Percentiles rank a stretch among this genome's conserved stretches.
These are phyloP conservation scores for Thecocarcelia acutangulata DNA, from an alignment of 2,888 invertebrate species.

Conservation along the genomic window DNA sequence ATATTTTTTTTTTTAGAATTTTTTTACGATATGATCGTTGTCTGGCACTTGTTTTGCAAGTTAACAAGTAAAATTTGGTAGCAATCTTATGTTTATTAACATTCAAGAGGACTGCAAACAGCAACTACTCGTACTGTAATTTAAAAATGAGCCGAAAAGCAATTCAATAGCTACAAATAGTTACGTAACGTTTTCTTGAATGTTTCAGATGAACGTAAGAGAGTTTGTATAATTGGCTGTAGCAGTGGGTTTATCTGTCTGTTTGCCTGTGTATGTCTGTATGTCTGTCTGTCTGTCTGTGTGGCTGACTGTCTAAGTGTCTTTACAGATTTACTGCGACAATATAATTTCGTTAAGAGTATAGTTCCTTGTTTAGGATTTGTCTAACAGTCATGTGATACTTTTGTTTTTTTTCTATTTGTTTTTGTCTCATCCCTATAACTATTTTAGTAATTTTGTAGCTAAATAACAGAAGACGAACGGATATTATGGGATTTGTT, in stretches of 20 bases:
- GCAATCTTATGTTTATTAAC: too few species aligned
- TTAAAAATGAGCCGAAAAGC: background rate
- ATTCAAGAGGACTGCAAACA: background rate
- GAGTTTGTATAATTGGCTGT: background rate
- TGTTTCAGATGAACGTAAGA: background rate
- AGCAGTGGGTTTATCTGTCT: background rate
- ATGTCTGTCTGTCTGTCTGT: background rate
- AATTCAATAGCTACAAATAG: background rate
- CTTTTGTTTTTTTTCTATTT: conserved; percentile 27
- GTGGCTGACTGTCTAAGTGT: background rate
- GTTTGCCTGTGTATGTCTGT: too few species aligned
- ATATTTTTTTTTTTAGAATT: background rate
- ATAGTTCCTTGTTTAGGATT: conserved; percentile 30
- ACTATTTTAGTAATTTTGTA: conserved; percentile 32
- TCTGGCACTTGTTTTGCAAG: conserved; percentile 7
- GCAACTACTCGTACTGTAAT: conserved; percentile 2
- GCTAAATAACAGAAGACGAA: conserved; percentile 20
- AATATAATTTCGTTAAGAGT: conserved; percentile 13
- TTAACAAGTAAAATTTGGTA: conserved; percentile 5
- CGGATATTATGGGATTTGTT: conserved; percentile 52
- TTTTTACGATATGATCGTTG: background rate
- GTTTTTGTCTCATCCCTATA: conserved; percentile 1
- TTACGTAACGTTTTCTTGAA: background rate
- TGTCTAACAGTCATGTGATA: conserved; percentile 42
- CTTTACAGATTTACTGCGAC: conserved; percentile 11